phyloP scores from a whole-genome alignment of 2,888 invertebrate genomes.

The Quadroppia sp. region DNA sequence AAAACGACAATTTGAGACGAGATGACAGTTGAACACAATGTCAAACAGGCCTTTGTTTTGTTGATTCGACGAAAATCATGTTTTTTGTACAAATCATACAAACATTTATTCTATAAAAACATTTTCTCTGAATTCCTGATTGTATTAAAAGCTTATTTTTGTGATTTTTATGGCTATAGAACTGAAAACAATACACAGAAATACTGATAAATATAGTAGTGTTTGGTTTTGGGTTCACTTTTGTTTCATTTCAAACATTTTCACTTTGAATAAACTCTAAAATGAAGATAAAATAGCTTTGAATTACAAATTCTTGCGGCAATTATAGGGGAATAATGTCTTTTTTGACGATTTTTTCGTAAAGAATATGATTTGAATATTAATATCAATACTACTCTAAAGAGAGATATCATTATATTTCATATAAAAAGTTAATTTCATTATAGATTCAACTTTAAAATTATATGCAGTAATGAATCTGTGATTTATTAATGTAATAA shows the following conservation, averaged over 20 bases:
- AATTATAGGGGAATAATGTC: too few species aligned
- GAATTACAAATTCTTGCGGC: too few species aligned
- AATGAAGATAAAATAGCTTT: too few species aligned
- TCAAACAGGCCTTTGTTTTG: neutral
- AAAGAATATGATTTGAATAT: too few species aligned
- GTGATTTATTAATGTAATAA: constrained; percentile 3
- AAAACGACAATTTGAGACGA: neutral
- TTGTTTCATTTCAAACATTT: too few species aligned
- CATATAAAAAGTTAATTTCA: too few species aligned
- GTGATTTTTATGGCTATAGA: neutral
- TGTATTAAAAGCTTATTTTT: neutral
- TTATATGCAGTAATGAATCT: neutral
- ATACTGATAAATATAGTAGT: too few species aligned
- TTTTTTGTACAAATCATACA: neutral
- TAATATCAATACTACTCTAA: too few species aligned
- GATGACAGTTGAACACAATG: neutral
- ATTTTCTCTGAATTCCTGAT: neutral
- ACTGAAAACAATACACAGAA: neutral
- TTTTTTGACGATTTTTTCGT: too few species aligned
- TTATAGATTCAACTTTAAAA: neutral
- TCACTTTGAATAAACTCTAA: too few species aligned
- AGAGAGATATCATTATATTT: too few species aligned
- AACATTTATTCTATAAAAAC: neutral
- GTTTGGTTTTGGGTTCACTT: too few species aligned
- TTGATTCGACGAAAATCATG: neutral